phyloP scores from a whole-genome alignment of 1,140 invertebrate genomes.

The Armadillidium nasatum region DNA sequence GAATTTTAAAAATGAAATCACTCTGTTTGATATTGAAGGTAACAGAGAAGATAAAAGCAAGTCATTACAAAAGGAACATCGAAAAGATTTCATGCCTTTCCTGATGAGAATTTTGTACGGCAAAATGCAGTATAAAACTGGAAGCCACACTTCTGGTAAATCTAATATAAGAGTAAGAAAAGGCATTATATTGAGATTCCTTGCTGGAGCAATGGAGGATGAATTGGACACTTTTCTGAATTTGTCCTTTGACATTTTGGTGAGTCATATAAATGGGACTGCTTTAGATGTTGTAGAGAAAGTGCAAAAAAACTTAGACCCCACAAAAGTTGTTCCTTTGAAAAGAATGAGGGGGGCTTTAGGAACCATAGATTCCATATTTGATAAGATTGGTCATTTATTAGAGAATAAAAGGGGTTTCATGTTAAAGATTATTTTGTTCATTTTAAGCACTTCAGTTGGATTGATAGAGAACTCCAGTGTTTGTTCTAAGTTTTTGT shows the following conservation, averaged over 20 bases:
- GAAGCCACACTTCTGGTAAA: constrained; percentile 66
- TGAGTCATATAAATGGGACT: constrained; percentile 57
- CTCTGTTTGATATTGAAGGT: constrained; percentile 69
- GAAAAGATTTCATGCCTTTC: constrained; percentile 69
- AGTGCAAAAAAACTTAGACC: constrained; percentile 54
- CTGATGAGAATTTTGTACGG: constrained; percentile 79
- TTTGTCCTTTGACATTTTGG: constrained; percentile 74
- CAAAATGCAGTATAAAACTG: constrained; percentile 76
- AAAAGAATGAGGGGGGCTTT: constrained; percentile 69
- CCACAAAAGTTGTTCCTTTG: constrained; percentile 62
- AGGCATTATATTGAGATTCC: constrained; percentile 73
- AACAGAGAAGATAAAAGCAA: constrained; percentile 54
- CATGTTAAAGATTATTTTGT: constrained; percentile 67
- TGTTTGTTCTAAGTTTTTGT: constrained; percentile 60
- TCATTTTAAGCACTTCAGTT: constrained; percentile 61
- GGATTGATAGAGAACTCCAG: constrained; percentile 56
- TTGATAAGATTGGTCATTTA: constrained; percentile 78
- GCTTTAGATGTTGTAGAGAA: constrained; percentile 50
- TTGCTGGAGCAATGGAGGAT: constrained; percentile 69
- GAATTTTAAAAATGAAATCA: constrained; percentile 76
- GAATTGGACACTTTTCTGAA: constrained; percentile 75
- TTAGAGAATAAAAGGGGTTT: constrained; percentile 63
- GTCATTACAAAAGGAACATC: constrained; percentile 64
- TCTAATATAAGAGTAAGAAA: constrained; percentile 63
- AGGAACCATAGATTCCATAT: constrained; percentile 69